A percentile compares a stretch with the other conserved stretches of the same genome.
Conservation (phyloP, 2,113 vertebrate species). For the Phrynocephalus versicolor region DNA sequence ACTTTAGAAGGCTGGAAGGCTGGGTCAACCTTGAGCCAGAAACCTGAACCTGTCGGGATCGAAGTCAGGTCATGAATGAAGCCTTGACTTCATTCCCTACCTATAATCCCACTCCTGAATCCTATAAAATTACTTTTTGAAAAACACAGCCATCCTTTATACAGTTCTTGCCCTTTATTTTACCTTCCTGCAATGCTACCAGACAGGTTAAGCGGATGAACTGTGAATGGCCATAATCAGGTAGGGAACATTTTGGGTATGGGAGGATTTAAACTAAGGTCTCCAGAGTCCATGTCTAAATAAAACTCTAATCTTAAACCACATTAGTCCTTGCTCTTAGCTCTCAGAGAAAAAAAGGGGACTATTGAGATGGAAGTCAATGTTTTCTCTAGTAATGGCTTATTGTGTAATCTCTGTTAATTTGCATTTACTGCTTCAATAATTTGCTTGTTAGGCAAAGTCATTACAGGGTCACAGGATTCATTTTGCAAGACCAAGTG, state of each 20-base stretch:
- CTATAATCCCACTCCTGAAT: not conserved
- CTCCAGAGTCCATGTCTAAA: not conserved
- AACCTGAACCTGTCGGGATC: too few species aligned
- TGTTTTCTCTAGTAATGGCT: not conserved
- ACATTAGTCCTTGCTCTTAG: not conserved
- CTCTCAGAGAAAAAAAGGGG: not conserved
- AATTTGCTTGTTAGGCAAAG: conserved; percentile 23
- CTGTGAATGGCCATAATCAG: too few species aligned
- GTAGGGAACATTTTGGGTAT: too few species aligned
- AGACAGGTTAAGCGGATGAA: too few species aligned
- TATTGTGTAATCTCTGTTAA: conserved; percentile 1
- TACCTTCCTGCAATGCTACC: too few species aligned
- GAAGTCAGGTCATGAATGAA: too few species aligned
- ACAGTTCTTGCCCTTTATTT: not conserved
- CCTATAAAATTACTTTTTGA: not conserved
- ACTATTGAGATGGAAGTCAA: not conserved
- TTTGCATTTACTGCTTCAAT: conserved; percentile 29
- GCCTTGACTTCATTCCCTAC: too few species aligned
- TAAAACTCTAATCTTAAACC: not conserved
- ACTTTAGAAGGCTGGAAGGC: too few species aligned
- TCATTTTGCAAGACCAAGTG: not conserved
- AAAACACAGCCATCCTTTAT: not conserved
- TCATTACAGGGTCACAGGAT: not conserved
- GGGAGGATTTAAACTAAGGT: not conserved
- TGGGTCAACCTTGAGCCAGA: too few species aligned